Evolutionary conservation across 2,888 invertebrate species (phyloP), one percentile per base, ranked within the genome.

Genomic region (Autographa gamma): DNA sequence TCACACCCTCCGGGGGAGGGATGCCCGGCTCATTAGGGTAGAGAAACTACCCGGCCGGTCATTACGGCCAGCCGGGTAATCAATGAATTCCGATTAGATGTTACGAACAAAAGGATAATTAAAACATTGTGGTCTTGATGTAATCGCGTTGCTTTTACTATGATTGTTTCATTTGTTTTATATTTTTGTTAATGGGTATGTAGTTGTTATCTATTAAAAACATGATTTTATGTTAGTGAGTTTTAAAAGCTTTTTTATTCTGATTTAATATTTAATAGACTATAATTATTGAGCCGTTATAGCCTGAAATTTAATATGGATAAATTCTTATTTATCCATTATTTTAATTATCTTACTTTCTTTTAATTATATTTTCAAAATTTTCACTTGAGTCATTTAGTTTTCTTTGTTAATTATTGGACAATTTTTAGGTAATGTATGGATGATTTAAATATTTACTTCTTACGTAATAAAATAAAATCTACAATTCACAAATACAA

Each of bases 1-100:
- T 78, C 79, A 74, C 85, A 68, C 75, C 78, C 73, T 54, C 62
- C 73, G 79, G 11, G 54, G 61, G 38, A 58, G 72, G 70, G 76
- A 82, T 86, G 84, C 85, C 83, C 83, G 86, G 74, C 87, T 91
- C 92, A 92, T 92, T 92, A 91, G 86, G 77, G 87, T 74, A 68
- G 82, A 77, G 80, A 69, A 25, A 73, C 82, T 84, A 76, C 89
- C 90, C 86, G 85, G 85, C 84, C 83, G 81, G 85, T 85, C 85
- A 87, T 89, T 89, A 87, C 85, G 59, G 66, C 65, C 67, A 65
- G 34, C 73, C 77, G 76, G 70, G 77, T 91, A 91, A 93, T 93
- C 93, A 93, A 93, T 93, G 93, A 88, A 88, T 91, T 91, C 90
- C 93, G 92, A 93, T 94, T 94, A 92, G 88, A 74, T 64, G 71